Evolutionary conservation across 2,888 invertebrate species (phyloP).

Genomic region (Luperina testacea): DNA sequence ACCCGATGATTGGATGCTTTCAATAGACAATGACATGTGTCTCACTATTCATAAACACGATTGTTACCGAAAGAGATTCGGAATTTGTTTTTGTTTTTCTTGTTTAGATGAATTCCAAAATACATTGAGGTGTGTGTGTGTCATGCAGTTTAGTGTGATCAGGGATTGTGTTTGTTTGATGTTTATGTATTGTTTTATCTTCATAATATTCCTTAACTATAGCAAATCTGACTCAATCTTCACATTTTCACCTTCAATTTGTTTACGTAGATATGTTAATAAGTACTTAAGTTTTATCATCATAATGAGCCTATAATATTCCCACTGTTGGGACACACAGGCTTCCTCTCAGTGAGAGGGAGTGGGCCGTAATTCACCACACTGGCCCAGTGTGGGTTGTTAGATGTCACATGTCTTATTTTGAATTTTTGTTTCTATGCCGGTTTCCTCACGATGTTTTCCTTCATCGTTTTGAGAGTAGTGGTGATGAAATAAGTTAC

Average conservation of each 20-base stretch:
- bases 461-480: neutral
- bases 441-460: neutral
- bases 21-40: slow-evolving; percentile 81
- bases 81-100: slow-evolving; percentile 61
- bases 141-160: slow-evolving; percentile 9
- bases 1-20: slow-evolving; percentile 79
- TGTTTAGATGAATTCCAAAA: slow-evolving; percentile 54
- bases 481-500: neutral
- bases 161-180: neutral
- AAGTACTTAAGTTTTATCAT: too few relatives aligned
- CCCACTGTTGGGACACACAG: neutral
- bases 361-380: neutral
- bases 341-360: neutral
- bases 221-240: neutral
- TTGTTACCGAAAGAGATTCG: slow-evolving; percentile 66
- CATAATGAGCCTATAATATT: neutral
- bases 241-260: neutral
- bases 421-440: neutral
- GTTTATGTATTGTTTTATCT: neutral
- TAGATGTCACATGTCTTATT: neutral
- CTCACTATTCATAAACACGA: slow-evolving; percentile 72
- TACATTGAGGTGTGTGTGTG: slow-evolving; percentile 42
- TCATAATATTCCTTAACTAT: neutral
- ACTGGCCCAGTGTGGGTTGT: too few relatives aligned
- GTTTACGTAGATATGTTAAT: neutral